Conservation (phyloP, 2,888 invertebrate genomes). For the Onthophagus sagittarius region DNA sequence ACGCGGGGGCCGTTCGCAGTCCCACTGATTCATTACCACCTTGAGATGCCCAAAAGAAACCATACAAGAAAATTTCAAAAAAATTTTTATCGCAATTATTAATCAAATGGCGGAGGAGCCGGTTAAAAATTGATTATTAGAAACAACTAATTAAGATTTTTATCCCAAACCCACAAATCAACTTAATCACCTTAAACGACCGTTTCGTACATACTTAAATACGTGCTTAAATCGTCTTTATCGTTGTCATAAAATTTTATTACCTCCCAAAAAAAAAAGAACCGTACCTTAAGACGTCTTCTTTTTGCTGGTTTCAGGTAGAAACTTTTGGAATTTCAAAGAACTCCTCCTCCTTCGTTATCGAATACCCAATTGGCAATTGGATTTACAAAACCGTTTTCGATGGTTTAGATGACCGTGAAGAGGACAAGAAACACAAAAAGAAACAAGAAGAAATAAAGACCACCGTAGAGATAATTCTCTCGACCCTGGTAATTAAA, state of each 20-base stretch:
- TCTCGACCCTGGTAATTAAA: background rate
- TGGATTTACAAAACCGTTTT: background rate
- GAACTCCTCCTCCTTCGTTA: background rate
- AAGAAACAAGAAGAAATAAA: background rate
- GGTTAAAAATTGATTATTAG: background rate
- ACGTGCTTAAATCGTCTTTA: background rate
- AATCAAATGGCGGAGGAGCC: background rate
- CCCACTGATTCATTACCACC: slow-evolving; percentile 49
- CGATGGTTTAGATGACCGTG: background rate
- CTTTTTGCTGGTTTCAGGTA: background rate
- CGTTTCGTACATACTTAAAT: background rate
- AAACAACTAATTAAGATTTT: background rate
- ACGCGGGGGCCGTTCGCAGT: slow-evolving; percentile 44
- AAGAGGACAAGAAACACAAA: background rate
- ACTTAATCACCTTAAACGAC: background rate
- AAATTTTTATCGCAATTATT: background rate
- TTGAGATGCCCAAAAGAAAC: slow-evolving; percentile 41
- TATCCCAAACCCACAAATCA: background rate
- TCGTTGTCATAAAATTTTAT: background rate
- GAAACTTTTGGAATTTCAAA: background rate
- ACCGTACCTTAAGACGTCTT: background rate
- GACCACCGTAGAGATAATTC: background rate
- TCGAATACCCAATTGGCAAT: slow-evolving; percentile 7
- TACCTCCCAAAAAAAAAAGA: background rate
- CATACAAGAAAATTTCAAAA: slow-evolving; percentile 35